Evolutionary conservation across 2,797 vertebrate genomes (phyloP), one percentile per base, ranked within the genome.

Genomic region (Halcyon chelicuti): DNA sequence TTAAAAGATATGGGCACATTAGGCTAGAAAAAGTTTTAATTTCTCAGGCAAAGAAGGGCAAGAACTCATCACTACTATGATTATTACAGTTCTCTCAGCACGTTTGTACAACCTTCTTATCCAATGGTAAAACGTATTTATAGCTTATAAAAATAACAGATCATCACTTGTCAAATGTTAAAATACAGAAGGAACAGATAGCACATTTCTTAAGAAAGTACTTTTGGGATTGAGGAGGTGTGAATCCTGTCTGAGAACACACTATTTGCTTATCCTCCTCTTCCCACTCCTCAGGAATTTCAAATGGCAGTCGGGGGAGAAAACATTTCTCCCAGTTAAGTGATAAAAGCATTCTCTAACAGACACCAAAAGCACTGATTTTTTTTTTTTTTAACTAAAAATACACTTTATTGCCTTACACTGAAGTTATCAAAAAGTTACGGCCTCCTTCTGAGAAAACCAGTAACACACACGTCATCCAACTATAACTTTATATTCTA

Each of bases 191-290:
- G 72, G 91, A 95, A 83, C 49, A 91, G 63, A 91, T 28, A 94
- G 68, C 89, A 91, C 93, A 88, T 88, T 94, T 78, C 82, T 77
- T 74, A 39, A 66, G 81, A 86, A 90, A 94, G 58, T 52, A 75
- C 92, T 92, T 66, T 20, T 17, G 39, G 62, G 66, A 72, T 0
- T 90, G 72, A 85, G 82, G 79, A 93, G 82, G 93, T 94, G 94
- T 83, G 91, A 95, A 96, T 92, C 85, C 49, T 72, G 91, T 90
- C 94, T 96, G 94, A 89, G 89, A 96, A 96, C 58, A 79, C 66
- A 72, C 67, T 77, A 26, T 60, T 82, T 94, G 93, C 93, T 90
- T 91, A 86, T 88, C 72, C 75, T 91, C 81, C 88, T 78, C 96
- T 81, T 92, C 94, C 89, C 58, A 90, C 89, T 92, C 62, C 58